These are phyloP conservation scores for Aleiodes testaceus DNA, from an alignment of 2,888 invertebrate species.

Conservation along the genomic window DNA sequence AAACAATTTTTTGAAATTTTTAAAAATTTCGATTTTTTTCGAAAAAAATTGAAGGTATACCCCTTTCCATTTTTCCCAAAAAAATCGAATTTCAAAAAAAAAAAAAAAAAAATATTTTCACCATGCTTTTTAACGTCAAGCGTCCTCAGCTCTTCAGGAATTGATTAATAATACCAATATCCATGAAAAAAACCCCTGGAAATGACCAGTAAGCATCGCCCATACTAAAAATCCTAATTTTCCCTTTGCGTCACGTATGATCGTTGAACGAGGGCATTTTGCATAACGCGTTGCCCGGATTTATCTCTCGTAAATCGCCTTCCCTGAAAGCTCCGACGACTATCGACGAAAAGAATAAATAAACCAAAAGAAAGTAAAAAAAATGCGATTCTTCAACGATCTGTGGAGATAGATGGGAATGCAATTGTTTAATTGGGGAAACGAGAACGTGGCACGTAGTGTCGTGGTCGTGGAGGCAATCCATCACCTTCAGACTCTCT, in stretches of 20 bases:
- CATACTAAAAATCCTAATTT: not conserved
- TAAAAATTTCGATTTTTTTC: too few species aligned
- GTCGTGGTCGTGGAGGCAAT: slow-evolving; percentile 33
- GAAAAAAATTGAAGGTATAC: too few species aligned
- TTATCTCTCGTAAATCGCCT: slow-evolving; percentile 51
- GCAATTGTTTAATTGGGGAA: slow-evolving; percentile 72
- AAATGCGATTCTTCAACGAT: slow-evolving; percentile 42
- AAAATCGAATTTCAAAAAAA: too few species aligned
- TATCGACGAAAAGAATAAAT: slow-evolving; percentile 20
- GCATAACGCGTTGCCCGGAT: slow-evolving; percentile 35
- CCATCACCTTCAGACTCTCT: slow-evolving; percentile 32
- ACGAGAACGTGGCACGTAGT: slow-evolving; percentile 61
- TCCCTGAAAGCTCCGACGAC: not conserved
- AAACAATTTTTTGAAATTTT: too few species aligned
- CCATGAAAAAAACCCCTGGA: not conserved
- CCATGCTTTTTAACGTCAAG: too few species aligned
- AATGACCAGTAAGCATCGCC: not conserved
- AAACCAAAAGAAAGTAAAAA: slow-evolving; percentile 34
- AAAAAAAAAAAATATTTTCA: too few species aligned
- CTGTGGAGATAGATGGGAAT: slow-evolving; percentile 65
- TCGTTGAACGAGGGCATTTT: slow-evolving; percentile 31
- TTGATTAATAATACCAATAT: slow-evolving; percentile 51
- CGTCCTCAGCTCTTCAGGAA: not conserved
- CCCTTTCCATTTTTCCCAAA: too few species aligned
- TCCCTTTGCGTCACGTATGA: slow-evolving; percentile 12